Base-by-base conservation (phyloP, 2,888 invertebrate genomes). In the Hirtodrosophila histrioides region DNA sequence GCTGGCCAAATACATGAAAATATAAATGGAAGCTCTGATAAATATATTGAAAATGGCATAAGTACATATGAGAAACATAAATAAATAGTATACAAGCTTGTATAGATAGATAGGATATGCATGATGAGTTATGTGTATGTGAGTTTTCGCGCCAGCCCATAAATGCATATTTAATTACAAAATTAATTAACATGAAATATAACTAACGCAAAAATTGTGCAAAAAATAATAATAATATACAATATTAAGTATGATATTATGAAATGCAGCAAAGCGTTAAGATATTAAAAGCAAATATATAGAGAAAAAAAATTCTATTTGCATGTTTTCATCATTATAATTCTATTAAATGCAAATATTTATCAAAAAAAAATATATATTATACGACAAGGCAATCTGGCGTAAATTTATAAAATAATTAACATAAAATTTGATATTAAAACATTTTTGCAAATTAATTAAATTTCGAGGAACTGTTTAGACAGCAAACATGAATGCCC, bases 141-240 rank as follows among this genome's bases (percentile, higher is more conserved):
- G 55, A 45, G 49, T 44, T 61, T 81, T 65, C 65, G 67, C 65
- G 65, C 65, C 79, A 58, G 68, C 69, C 69, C 70, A 76, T 75
- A 81, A 84, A 86, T 84, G 78, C 81, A 84, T 84, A 84, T 86
- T 86, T 84, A 81, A 84, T 86, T 84, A 75, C 81, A 84, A 84
- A 86, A 84, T 86, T 84, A 86, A 84, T 84, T 86, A 84, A 82
- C 71, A 82, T 78, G 67, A 80, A 80, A 80, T 69, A 75, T 67
- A 77, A 75, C 77, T 56, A 66, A 66, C 37, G 68, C 48, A 56
- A 54, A 67, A 53, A 54, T 53, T 31, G 45, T 29, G 24, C 29
- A 60, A 55, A 46, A 36, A 6, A 44, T 31, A 31, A 31, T 31
- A 61, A 66, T 65, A 49, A 60, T 48, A 63, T 43, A 35, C 49